Evolutionary conservation across 1,140 invertebrate genomes (phyloP).

Genomic region (Diprion similis): DNA sequence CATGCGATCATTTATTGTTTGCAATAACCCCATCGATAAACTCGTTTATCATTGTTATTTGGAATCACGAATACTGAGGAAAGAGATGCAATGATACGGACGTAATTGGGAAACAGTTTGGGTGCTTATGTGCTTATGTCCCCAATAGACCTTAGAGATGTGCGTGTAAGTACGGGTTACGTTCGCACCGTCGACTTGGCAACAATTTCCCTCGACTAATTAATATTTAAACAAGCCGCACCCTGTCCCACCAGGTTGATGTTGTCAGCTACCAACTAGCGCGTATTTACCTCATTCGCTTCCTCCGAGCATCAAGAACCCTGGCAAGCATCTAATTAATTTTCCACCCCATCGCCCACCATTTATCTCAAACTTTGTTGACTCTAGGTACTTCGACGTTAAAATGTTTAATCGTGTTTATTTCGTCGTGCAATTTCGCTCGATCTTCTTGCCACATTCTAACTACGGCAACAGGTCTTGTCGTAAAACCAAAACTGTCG

Average conservation of each 20-base stretch:
- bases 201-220: neutral
- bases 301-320: neutral
- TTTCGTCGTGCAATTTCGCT: neutral
- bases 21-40: too few relatives aligned
- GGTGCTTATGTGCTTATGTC: too few relatives aligned
- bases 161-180: too few relatives aligned
- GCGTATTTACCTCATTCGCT: neutral
- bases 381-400: neutral
- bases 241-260: neutral
- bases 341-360: neutral
- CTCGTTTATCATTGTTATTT: too few relatives aligned
- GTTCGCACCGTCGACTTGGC: neutral
- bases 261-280: neutral
- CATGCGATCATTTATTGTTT: too few relatives aligned
- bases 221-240: slow-evolving; percentile 5
- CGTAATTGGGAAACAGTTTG: too few relatives aligned
- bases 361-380: slow-evolving; percentile 1
- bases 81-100: too few relatives aligned
- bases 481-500: neutral
- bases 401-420: neutral
- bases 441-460: neutral
- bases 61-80: too few relatives aligned
- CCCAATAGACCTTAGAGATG: too few relatives aligned
- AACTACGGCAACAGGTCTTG: neutral
- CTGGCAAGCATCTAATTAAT: neutral